phyloP scores from a whole-genome alignment of 2,888 invertebrate species.

The Scaptomyza flava region DNA sequence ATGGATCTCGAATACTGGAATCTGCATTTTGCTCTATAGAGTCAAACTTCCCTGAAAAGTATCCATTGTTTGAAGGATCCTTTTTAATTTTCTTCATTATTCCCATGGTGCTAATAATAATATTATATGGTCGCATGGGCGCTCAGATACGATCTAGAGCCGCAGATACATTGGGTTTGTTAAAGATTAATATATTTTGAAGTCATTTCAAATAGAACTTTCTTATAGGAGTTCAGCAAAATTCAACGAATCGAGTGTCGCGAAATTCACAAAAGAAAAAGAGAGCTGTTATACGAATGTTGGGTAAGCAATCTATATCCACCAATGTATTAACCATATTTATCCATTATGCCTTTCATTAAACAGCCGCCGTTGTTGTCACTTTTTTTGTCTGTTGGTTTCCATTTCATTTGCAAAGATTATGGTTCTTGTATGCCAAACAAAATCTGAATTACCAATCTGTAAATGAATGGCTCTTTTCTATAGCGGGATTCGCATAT shows the following conservation, averaged over 20 bases:
- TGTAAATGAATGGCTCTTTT: conserved; percentile 92
- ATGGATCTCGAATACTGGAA: conserved; percentile 86
- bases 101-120: conserved; percentile 89
- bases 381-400: conserved; percentile 98
- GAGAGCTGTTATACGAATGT: conserved; percentile 91
- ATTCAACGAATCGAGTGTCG: conserved; percentile 89
- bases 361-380: conserved; percentile 94
- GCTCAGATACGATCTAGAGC: conserved; percentile 87
- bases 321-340: not conserved
- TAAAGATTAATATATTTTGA: not conserved
- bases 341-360: not conserved
- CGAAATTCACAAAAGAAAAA: conserved; percentile 89
- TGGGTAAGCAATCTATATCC: conserved; percentile 86
- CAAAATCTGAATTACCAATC: conserved; percentile 87
- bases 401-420: conserved; percentile 96
- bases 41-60: conserved; percentile 85
- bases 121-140: conserved; percentile 92
- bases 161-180: conserved; percentile 84
- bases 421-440: conserved; percentile 91
- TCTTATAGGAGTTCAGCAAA: conserved; percentile 85
- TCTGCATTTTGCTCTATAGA: conserved; percentile 93
- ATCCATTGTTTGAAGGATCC: conserved; percentile 92
- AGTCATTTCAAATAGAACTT: not conserved
- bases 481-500: conserved; percentile 92
- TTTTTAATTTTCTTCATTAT: conserved; percentile 92